Conservation (phyloP, 35 echinoderm and acorn worm genomes). For the Nesometra sesokonis region DNA sequence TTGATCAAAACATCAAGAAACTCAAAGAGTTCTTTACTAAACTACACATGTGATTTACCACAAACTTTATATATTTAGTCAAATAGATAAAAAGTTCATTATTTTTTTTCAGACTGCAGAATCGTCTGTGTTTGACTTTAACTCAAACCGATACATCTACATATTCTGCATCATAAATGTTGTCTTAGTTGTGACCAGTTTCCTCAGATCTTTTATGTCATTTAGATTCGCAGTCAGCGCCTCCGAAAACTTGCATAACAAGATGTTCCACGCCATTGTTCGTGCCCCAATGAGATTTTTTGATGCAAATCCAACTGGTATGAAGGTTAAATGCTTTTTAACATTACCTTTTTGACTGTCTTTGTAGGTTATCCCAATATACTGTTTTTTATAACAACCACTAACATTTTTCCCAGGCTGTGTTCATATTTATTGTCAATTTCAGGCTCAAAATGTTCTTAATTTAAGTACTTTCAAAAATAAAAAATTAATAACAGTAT, state of each 20-base stretch:
- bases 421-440: no score
- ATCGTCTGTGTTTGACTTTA: neutral
- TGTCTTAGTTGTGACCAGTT: neutral
- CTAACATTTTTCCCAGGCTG: no score
- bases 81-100: neutral
- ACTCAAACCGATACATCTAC: constrained; percentile 4
- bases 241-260: constrained; percentile 21
- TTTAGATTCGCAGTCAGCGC: neutral
- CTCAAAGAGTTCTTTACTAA: neutral
- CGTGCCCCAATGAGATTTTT: constrained; percentile 30
- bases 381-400: neutral
- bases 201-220: constrained; percentile 11
- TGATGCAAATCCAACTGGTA: constrained; percentile 32
- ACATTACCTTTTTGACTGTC: neutral
- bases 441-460: no score
- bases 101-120: neutral
- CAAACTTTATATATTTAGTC: neutral
- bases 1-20: no score
- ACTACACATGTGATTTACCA: no score
- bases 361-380: neutral
- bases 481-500: no score
- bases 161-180: constrained; percentile 15
- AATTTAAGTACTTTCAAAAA: no score
- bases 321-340: neutral
- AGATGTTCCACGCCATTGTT: constrained; percentile 31